A percentile compares a stretch with the other conserved stretches of the same genome.
phyloP scores from a whole-genome alignment of 2,113 vertebrate genomes.

The Planiliza haematocheilus region DNA sequence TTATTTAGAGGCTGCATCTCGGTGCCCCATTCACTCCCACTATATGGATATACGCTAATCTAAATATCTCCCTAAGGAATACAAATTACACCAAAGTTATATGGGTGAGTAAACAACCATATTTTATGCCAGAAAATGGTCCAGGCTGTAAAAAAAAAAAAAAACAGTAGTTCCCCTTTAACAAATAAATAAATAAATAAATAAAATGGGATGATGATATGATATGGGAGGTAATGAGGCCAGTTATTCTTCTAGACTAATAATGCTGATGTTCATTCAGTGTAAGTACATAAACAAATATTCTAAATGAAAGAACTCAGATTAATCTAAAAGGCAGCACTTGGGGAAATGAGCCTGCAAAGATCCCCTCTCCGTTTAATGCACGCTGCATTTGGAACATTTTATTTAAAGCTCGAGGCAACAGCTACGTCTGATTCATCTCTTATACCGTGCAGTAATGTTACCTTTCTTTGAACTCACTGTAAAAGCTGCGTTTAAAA shows the following conservation, averaged over 20 bases:
- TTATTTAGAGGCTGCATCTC: no score
- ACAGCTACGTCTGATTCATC: slow-evolving; percentile 22
- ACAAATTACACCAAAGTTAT: no score
- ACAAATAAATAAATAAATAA: no score
- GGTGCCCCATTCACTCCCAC: no score
- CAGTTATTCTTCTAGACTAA: not conserved
- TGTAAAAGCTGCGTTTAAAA: slow-evolving; percentile 14
- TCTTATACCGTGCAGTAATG: not conserved
- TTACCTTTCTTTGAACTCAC: slow-evolving; percentile 55
- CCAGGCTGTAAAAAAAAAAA: no score
- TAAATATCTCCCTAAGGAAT: no score
- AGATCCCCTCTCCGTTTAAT: slow-evolving; percentile 22
- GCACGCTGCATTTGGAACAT: slow-evolving; percentile 14
- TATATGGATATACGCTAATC: no score
- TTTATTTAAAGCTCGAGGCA: slow-evolving; percentile 43
- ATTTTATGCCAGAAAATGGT: no score
- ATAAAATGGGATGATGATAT: no score
- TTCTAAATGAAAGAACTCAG: not conserved
- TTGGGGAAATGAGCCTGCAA: not conserved
- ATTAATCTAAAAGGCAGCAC: slow-evolving; percentile 10
- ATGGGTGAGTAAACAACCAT: no score
- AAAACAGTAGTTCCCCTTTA: no score
- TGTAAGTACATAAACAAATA: not conserved
- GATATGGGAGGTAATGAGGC: not conserved
- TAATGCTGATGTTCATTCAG: not conserved